phyloP scores from a whole-genome alignment of 2,888 invertebrate species.

The Catocala nupta region DNA sequence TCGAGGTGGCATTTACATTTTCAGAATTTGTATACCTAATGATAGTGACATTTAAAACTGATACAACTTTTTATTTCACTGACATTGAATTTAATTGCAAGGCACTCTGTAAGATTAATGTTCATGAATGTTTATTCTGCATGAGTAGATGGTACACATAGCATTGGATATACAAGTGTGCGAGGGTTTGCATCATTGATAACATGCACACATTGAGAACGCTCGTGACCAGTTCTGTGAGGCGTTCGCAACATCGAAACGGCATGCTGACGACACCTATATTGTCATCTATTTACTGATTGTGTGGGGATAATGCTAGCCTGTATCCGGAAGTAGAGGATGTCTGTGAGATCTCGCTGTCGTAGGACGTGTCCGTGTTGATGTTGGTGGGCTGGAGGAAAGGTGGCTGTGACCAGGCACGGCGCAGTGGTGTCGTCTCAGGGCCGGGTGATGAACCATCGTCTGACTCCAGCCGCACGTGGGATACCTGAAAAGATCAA shows the following conservation, averaged over 20 bases:
- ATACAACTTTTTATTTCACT: no score
- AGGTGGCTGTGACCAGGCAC: slow-evolving; percentile 78
- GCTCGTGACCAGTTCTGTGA: slow-evolving; percentile 35
- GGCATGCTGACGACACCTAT: slow-evolving; percentile 46
- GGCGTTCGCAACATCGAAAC: slow-evolving; percentile 44
- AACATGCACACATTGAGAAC: slow-evolving; percentile 16
- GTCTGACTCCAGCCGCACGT: slow-evolving; percentile 76
- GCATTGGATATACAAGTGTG: neutral
- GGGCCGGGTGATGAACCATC: slow-evolving; percentile 76
- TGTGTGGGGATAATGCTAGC: slow-evolving; percentile 73
- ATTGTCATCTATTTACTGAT: slow-evolving; percentile 56
- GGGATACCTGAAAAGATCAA: slow-evolving; percentile 51
- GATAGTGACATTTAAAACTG: no score
- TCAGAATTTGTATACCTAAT: no score
- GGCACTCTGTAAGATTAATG: no score
- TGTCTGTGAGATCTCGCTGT: slow-evolving; percentile 93
- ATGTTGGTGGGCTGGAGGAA: slow-evolving; percentile 64
- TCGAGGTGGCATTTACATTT: no score
- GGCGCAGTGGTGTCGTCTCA: slow-evolving; percentile 68
- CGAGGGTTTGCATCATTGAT: neutral
- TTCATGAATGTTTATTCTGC: neutral
- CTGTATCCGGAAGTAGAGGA: slow-evolving; percentile 96
- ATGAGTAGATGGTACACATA: neutral
- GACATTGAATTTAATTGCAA: no score
- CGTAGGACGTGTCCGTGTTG: slow-evolving; percentile 92